Evolutionary conservation across 2,888 invertebrate genomes (phyloP).

Genomic region (Thereva unica): DNA sequence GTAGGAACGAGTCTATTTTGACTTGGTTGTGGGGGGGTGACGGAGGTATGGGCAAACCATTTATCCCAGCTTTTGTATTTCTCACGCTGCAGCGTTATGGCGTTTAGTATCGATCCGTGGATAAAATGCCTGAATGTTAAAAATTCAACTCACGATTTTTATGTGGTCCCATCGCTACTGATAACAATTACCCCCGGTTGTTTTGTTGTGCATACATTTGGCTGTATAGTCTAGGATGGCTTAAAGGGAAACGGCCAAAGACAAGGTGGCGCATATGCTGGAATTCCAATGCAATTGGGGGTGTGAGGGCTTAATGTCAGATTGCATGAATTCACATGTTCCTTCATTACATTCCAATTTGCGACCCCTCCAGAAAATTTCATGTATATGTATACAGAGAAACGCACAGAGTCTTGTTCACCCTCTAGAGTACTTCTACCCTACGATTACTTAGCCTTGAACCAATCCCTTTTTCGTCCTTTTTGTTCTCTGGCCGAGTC

Average conservation of each 20-base stretch:
- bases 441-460: conserved; percentile 7
- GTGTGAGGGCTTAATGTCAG: background rate
- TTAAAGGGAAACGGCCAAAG: conserved; percentile 12
- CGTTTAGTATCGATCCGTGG: conserved; percentile 19
- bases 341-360: conserved; percentile 11
- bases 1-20: too few species aligned
- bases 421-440: background rate
- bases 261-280: background rate
- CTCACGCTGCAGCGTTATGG: conserved; percentile 11
- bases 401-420: background rate
- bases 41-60: too few species aligned
- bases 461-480: background rate
- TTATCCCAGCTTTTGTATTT: background rate
- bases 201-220: background rate
- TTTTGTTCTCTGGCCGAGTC: conserved; percentile 7
- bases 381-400: background rate
- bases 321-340: background rate
- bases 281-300: conserved; percentile 3
- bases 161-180: background rate
- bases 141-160: conserved; percentile 21
- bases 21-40: too few species aligned
- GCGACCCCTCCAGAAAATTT: too few species aligned
- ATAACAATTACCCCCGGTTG: background rate
- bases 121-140: background rate
- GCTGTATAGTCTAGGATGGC: conserved; percentile 17